phyloP scores from a whole-genome alignment of 2,797 vertebrate genomes.

The Brachyalestes nurse region DNA sequence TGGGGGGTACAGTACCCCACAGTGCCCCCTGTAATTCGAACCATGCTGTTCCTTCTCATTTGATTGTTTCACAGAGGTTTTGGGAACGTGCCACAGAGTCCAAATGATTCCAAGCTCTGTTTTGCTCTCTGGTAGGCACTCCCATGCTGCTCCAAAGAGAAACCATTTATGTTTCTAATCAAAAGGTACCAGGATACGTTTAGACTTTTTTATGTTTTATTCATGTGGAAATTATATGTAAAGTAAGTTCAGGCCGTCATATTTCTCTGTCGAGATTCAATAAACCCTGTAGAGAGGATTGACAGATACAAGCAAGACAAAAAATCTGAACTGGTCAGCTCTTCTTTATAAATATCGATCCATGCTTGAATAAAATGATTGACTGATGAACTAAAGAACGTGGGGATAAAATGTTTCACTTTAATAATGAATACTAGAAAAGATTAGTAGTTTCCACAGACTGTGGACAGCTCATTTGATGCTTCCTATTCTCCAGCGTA shows the following conservation, averaged over 20 bases:
- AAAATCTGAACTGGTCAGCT: neutral
- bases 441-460: neutral
- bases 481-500: neutral
- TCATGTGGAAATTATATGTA: neutral
- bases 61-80: neutral
- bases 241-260: neutral
- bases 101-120: too few relatives aligned
- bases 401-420: neutral
- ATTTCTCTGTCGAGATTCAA: too few relatives aligned
- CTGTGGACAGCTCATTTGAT: neutral
- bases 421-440: conserved; percentile 2
- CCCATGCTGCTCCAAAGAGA: too few relatives aligned
- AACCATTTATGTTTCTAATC: too few relatives aligned
- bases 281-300: too few relatives aligned
- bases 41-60: neutral
- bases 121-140: too few relatives aligned
- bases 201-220: neutral
- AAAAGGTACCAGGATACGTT: neutral
- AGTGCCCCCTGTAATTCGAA: too few relatives aligned
- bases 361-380: neutral
- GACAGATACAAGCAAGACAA: neutral
- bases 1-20: too few relatives aligned
- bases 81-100: conserved; percentile 26
- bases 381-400: neutral
- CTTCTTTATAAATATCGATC: neutral